Percentiles rank a stretch among this genome's conserved stretches.
Conservation (phyloP, 2,797 vertebrate genomes). For the Mycteria americana region DNA sequence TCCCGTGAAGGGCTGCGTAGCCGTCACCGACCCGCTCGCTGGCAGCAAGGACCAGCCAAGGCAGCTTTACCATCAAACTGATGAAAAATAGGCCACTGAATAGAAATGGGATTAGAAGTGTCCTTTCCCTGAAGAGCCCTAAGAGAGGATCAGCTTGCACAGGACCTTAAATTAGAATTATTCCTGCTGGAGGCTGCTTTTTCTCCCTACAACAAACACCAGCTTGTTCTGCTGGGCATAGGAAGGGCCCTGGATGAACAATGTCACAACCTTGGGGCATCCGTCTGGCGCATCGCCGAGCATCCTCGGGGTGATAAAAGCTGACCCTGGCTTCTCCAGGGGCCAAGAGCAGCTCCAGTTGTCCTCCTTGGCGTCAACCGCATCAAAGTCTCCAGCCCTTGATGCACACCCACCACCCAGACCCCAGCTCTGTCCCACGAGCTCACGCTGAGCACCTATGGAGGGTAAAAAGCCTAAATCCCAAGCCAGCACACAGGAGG, state of each 20-base stretch:
- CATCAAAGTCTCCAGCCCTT: neutral
- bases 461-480: neutral
- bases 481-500: neutral
- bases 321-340: neutral
- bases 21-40: rapidly evolving
- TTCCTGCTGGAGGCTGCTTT: neutral
- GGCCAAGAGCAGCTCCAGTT: neutral
- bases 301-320: neutral
- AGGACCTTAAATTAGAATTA: neutral
- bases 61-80: neutral
- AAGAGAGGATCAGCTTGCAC: neutral
- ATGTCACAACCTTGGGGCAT: neutral
- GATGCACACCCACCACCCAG: too few species aligned
- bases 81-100: neutral
- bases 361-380: neutral
- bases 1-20: neutral
- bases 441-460: rapidly evolving
- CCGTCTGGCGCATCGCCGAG: neutral
- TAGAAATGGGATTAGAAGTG: neutral
- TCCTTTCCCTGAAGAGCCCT: neutral
- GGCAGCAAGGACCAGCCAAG: neutral
- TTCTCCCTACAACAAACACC: neutral
- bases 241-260: neutral
- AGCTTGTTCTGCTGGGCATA: neutral
- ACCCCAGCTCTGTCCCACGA: neutral